Evolutionary conservation across 2,113 vertebrate species (phyloP).

Genomic region (Arothron firmamentum): DNA sequence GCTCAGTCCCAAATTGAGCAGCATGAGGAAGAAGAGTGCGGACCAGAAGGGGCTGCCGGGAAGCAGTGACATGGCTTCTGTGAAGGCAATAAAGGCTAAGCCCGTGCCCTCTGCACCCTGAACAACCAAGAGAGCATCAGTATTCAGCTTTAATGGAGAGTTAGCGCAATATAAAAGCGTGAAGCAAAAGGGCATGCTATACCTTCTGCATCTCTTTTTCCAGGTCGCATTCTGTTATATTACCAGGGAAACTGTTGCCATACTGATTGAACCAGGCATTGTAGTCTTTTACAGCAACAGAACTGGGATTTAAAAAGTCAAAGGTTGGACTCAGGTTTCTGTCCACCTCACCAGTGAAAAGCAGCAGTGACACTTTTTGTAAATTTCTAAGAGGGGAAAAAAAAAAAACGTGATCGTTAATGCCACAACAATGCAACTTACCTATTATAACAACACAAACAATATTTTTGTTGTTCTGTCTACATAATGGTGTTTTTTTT

Average conservation of each 20-base stretch:
- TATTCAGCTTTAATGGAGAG: not conserved
- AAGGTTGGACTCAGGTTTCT: not conserved
- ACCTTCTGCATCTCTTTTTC: constrained; percentile 79
- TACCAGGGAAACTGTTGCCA: not conserved
- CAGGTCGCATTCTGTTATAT: constrained; percentile 64
- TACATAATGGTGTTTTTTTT: too few species aligned
- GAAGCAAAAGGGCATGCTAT: not conserved
- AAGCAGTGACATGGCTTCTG: constrained; percentile 77
- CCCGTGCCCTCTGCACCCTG: constrained; percentile 77
- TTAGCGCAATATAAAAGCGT: not conserved
- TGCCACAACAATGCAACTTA: not conserved
- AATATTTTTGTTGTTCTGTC: too few species aligned
- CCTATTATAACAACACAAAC: too few species aligned
- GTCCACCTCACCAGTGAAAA: constrained; percentile 4
- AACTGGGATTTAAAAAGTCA: constrained; percentile 35
- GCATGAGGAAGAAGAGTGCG: constrained; percentile 79
- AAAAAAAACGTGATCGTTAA: not conserved
- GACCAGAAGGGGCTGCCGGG: constrained; percentile 82
- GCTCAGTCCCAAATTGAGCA: constrained; percentile 78
- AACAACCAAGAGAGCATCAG: not conserved
- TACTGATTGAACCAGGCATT: constrained; percentile 63
- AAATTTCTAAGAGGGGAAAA: constrained; percentile 66
- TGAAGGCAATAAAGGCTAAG: constrained; percentile 79
- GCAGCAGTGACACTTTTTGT: constrained; percentile 28
- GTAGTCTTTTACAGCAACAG: constrained; percentile 54